Evolutionary conservation across 2,888 invertebrate species (phyloP), one percentile per base, ranked within the genome.

Genomic region (Pollenia griseotomentosa): DNA sequence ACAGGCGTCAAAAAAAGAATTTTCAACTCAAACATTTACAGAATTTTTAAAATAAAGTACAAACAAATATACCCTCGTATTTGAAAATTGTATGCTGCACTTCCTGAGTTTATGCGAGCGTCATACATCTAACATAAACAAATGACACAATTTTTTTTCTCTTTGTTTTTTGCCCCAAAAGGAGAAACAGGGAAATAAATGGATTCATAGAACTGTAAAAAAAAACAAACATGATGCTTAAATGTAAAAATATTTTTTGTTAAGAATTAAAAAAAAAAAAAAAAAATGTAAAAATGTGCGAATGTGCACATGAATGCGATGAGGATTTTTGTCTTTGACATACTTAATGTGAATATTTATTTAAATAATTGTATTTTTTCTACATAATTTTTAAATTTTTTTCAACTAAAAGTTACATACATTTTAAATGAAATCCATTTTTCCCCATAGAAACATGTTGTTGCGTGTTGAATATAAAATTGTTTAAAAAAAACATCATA

Each of bases 291-390:
- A 42, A 9, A 40, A 63, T 16, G 61, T 9, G 11, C 19, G 11
- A 19, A 65, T 10, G 48, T 7, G 12, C 44, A 44, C 23, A 75
- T 4, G 61, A 46, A 61, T 61, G 44, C 44, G 46, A 46, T 16
- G 14, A 51, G 48, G 53, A 23, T 51, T 70, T 75, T 70, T 63
- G 74, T 82, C 55, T 79, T 61, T 78, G 86, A 86, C 86, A 82
- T 44, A 82, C 59, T 79, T 81, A 68, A 83, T 70, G 42, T 68
- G 74, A 83, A 79, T 74, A 86, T 86, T 85, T 85, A 78, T 86
- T 82, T 82, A 82, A 74, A 86, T 78, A 83, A 85, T 57, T 71
- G 9, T 48, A 23, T 33, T 33, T 51, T 73, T 11, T 79, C 23
- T 23, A 23, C 23, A 2, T 23, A 0, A 23, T 2, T 80, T 61